Evolutionary conservation across 2,113 vertebrate genomes (phyloP).

Genomic region (Hyla sarda): DNA sequence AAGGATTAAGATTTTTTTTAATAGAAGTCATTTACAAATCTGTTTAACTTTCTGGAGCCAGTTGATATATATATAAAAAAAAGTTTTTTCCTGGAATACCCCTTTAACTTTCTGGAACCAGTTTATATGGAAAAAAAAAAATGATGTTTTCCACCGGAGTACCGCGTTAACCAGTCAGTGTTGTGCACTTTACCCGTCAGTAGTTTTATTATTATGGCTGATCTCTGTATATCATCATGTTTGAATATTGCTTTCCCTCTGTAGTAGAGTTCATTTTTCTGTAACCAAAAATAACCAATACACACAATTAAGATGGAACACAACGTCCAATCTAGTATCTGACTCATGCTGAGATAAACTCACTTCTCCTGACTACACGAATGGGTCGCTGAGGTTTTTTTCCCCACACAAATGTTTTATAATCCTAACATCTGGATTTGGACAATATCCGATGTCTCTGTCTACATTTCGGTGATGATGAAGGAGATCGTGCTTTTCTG

Average conservation of each 20-base stretch:
- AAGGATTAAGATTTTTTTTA: too few species aligned
- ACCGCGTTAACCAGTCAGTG: too few species aligned
- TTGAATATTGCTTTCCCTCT: not conserved
- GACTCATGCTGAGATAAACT: constrained; percentile 35
- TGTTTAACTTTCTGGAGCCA: too few species aligned
- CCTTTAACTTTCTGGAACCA: too few species aligned
- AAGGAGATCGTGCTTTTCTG: not conserved
- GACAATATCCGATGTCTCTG: constrained; percentile 18
- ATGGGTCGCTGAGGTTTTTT: constrained; percentile 39
- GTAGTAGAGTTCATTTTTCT: constrained; percentile 12
- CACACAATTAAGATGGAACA: constrained; percentile 33
- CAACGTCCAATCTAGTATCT: constrained; percentile 25
- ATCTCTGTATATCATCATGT: not conserved
- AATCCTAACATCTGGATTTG: constrained; percentile 37
- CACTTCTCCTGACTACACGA: not conserved
- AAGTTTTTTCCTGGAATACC: too few species aligned
- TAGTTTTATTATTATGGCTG: too few species aligned
- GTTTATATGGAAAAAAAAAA: too few species aligned
- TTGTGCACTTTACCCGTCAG: too few species aligned
- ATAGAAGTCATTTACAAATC: too few species aligned
- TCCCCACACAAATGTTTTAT: constrained; percentile 38
- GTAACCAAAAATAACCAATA: constrained; percentile 3
- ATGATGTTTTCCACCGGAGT: too few species aligned
- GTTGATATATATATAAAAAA: too few species aligned
- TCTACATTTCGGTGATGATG: not conserved